phyloP scores from a whole-genome alignment of 2,888 invertebrate species.

The Osmoderma eremita region DNA sequence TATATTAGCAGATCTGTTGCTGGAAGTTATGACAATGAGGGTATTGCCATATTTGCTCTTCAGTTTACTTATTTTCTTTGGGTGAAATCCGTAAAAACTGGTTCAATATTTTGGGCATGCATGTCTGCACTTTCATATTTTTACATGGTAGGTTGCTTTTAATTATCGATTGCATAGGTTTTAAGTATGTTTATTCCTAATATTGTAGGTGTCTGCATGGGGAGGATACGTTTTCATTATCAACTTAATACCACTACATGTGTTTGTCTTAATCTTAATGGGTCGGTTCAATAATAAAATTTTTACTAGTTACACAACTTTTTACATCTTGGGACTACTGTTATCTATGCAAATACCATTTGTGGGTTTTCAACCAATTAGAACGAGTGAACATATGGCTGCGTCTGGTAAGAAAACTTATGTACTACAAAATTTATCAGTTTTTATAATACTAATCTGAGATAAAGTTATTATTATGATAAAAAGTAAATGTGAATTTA shows the following conservation, averaged over 20 bases:
- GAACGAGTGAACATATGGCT: slow-evolving; percentile 99
- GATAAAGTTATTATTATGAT: neutral
- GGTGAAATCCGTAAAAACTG: slow-evolving; percentile 98
- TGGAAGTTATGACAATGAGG: slow-evolving; percentile 99
- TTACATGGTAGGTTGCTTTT: slow-evolving; percentile 90
- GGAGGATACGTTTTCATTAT: slow-evolving; percentile 99
- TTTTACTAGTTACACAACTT: slow-evolving; percentile 95
- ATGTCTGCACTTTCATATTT: slow-evolving; percentile 96
- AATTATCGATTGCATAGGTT: neutral
- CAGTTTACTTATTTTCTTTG: slow-evolving; percentile 98
- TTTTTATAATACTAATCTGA: neutral
- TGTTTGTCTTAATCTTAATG: slow-evolving; percentile 93
- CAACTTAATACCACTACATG: slow-evolving; percentile 97
- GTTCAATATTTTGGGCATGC: slow-evolving; percentile 96
- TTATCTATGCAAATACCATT: slow-evolving; percentile 98
- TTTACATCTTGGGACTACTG: slow-evolving; percentile 94
- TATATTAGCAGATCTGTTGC: slow-evolving; percentile 99
- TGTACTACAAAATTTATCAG: neutral
- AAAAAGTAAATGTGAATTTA: too few species aligned
- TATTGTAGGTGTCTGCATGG: slow-evolving; percentile 92
- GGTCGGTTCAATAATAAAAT: slow-evolving; percentile 92
- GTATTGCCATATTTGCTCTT: slow-evolving; percentile 98
- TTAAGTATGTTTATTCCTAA: neutral
- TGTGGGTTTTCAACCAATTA: slow-evolving; percentile 97
- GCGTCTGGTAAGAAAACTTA: slow-evolving; percentile 76